A percentile compares a stretch with the other conserved stretches of the same genome.
Conservation (phyloP, 2,888 invertebrate genomes). For the Steinernema carpocapsae region DNA sequence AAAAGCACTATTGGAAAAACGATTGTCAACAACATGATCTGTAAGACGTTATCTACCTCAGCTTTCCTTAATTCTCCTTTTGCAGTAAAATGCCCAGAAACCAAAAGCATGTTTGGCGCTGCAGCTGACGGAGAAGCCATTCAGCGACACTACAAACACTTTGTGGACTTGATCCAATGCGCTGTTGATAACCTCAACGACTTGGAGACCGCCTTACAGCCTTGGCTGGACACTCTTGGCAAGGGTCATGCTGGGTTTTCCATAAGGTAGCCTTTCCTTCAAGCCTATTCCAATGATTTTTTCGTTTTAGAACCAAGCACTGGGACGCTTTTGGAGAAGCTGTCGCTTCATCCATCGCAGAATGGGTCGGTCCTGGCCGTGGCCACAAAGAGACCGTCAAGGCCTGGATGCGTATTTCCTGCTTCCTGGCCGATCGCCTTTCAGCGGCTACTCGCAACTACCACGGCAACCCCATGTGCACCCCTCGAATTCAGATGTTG, state of each 20-base stretch:
- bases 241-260: slow-evolving; percentile 59
- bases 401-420: slow-evolving; percentile 61
- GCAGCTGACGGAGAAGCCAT: slow-evolving; percentile 38
- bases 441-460: slow-evolving; percentile 14
- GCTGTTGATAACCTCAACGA: slow-evolving; percentile 60
- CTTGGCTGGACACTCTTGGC: slow-evolving; percentile 59
- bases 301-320: slow-evolving; percentile 50
- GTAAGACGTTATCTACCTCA: not conserved
- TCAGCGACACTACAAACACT: slow-evolving; percentile 54
- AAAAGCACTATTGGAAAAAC: slow-evolving; percentile 48
- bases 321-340: slow-evolving; percentile 64
- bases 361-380: slow-evolving; percentile 60
- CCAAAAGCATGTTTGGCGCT: slow-evolving; percentile 37
- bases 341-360: slow-evolving; percentile 49
- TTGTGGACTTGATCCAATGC: slow-evolving; percentile 58
- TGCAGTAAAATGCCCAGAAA: slow-evolving; percentile 44
- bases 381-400: slow-evolving; percentile 60
- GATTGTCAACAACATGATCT: slow-evolving; percentile 38
- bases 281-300: slow-evolving; percentile 36
- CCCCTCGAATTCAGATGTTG: slow-evolving; percentile 59
- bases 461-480: slow-evolving; percentile 50
- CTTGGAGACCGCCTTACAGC: slow-evolving; percentile 52
- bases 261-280: too few relatives aligned
- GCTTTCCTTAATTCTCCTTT: not conserved
- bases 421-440: slow-evolving; percentile 61